Conservation (phyloP, 2,113 vertebrate species). For the Cavia aperea region DNA sequence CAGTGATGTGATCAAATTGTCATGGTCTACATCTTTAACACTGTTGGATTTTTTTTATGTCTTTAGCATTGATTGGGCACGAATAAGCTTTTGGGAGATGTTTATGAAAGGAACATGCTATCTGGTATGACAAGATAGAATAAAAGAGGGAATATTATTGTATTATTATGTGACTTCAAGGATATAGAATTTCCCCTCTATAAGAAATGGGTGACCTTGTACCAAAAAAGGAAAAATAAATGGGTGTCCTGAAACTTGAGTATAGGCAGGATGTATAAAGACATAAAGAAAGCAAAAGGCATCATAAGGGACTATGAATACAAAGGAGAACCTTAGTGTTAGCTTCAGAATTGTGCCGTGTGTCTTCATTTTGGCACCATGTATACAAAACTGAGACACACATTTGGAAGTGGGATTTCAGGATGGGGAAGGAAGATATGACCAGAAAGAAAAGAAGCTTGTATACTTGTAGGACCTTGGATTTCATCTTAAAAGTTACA, state of each 20-base stretch:
- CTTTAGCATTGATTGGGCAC: background rate
- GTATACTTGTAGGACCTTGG: background rate
- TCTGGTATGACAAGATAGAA: background rate
- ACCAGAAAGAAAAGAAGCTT: background rate
- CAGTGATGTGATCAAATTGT: background rate
- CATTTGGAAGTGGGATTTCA: too few species aligned
- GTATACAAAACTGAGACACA: background rate
- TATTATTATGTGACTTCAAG: background rate
- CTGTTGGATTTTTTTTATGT: background rate
- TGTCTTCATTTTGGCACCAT: background rate
- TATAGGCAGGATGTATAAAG: background rate
- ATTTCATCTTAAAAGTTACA: background rate
- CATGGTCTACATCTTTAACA: background rate
- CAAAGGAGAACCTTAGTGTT: fast-evolving
- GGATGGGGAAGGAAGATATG: background rate
- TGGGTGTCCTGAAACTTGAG: background rate
- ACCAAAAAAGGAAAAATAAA: background rate
- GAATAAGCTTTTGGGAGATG: background rate
- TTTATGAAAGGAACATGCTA: background rate
- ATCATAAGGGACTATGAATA: fast-evolving
- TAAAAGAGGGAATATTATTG: background rate
- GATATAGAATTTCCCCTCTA: fast-evolving
- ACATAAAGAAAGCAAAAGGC: background rate
- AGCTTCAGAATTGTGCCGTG: background rate
- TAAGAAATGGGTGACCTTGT: background rate